Evolutionary conservation across 1,140 invertebrate genomes (phyloP).

Genomic region (Thalassaphorura encarpata): DNA sequence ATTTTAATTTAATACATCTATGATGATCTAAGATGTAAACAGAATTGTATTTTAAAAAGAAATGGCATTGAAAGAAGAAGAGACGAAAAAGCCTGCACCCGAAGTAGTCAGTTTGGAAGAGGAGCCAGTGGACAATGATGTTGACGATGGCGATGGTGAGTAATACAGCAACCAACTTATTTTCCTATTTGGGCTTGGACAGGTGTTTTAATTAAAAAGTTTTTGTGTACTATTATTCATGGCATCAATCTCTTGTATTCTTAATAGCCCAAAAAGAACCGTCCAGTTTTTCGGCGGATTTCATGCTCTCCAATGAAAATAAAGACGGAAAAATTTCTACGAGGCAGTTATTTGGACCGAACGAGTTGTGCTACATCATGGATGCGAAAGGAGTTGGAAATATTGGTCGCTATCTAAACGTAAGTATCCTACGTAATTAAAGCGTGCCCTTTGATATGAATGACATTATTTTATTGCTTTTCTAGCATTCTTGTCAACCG

Average conservation of each 20-base stretch:
- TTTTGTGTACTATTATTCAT: too few relatives aligned
- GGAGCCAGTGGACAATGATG: too few relatives aligned
- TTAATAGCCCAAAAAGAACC: neutral
- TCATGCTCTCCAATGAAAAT: neutral
- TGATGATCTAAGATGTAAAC: neutral
- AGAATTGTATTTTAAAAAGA: neutral
- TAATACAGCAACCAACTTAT: too few relatives aligned
- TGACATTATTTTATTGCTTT: slow-evolving; percentile 26
- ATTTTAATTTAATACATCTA: too few relatives aligned
- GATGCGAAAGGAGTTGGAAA: slow-evolving; percentile 44
- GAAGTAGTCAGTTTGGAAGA: too few relatives aligned
- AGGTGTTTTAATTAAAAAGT: too few relatives aligned
- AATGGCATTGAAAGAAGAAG: neutral
- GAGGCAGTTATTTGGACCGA: slow-evolving; percentile 34
- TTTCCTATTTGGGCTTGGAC: too few relatives aligned
- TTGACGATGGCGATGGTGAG: too few relatives aligned
- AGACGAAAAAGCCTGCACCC: too few relatives aligned
- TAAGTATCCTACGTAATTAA: slow-evolving; percentile 29
- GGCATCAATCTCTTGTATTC: too few relatives aligned
- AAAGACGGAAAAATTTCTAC: neutral
- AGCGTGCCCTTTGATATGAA: neutral
- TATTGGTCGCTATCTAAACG: slow-evolving; percentile 42
- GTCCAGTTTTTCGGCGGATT: neutral
- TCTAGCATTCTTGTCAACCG: slow-evolving; percentile 45
- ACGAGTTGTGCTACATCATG: slow-evolving; percentile 39